Evolutionary conservation across 2,113 vertebrate species (phyloP), one percentile per base, ranked within the genome.

Genomic region (Trichechus manatus): DNA sequence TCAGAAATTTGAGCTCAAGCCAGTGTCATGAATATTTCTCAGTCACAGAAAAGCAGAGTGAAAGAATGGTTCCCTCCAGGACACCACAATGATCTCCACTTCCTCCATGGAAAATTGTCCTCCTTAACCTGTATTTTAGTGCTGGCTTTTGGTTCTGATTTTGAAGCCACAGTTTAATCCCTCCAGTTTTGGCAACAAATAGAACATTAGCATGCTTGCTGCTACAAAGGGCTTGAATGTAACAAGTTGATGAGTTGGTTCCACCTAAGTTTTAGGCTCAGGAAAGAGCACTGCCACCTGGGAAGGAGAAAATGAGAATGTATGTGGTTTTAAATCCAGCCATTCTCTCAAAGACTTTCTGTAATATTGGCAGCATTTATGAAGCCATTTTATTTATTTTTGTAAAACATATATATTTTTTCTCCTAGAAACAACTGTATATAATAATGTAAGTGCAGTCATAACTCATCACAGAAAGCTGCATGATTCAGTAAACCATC

Each of bases 151-250:
- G 97, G 91, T 97, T 97, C 94, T 93, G 87, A 95, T 91, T 97
- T 98, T 97, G 94, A 97, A 98, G 63, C 33, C 70, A 66, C 31
- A 95, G 70, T 94, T 97, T 94, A 97, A 95, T 93, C 68, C 96
- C 81, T 91, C 66, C 64, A 89, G 96, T 97, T 96, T 95, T 77
- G 87, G 87, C 95, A 96, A 72, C 88, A 98, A 97, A 94, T 89
- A 96, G 97, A 78, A 42, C 53, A 88, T 96, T 95, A 88, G 50
- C 87, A 59, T 85, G 80, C 89, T 96, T 96, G 91, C 47, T 97
- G 68, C 74, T 80, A 79, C 39, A 94, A 97, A 97, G 13, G 5
- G 70, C 89, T 94, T 70, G 89, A 96, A 94, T 80, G 79, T 94
- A 94, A 42, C 42, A 50, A 50, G 82, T 36, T 0, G 0, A 2